A percentile compares a stretch with the other conserved stretches of the same genome.
These are phyloP conservation scores for Lottia gigantea DNA, from an alignment of 2,888 invertebrate species.

Conservation along the genomic window DNA sequence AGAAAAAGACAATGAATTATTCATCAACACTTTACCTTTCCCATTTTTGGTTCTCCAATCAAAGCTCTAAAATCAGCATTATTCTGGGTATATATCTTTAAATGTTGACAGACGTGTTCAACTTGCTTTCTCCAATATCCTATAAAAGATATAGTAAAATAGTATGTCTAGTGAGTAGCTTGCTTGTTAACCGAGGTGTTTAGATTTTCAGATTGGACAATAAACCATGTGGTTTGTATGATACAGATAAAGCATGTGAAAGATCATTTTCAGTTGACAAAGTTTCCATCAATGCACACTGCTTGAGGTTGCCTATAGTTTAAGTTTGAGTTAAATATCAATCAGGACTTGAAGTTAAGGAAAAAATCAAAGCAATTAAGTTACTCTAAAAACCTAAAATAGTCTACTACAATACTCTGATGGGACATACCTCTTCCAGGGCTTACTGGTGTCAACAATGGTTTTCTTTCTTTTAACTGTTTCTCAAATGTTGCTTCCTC, in stretches of 20 bases:
- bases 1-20: constrained; percentile 1
- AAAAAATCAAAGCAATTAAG: too few species aligned
- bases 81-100: constrained; percentile 67
- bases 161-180: too few species aligned
- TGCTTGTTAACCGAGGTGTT: too few species aligned
- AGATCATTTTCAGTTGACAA: background rate
- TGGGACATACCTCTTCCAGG: constrained; percentile 67
- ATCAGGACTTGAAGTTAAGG: too few species aligned
- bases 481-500: constrained; percentile 57
- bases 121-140: constrained; percentile 69
- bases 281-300: too few species aligned
- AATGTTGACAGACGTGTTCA: constrained; percentile 67
- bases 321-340: too few species aligned
- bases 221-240: background rate
- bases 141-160: constrained; percentile 29
- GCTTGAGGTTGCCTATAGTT: background rate
- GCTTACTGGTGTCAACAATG: constrained; percentile 65
- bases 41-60: constrained; percentile 69
- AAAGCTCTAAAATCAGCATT: constrained; percentile 67
- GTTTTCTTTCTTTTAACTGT: constrained; percentile 63
- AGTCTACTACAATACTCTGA: too few species aligned
- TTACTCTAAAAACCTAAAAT: too few species aligned
- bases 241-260: background rate
- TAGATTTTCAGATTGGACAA: too few species aligned
- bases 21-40: constrained; percentile 56